Evolutionary conservation across 1,140 invertebrate genomes (phyloP).

Genomic region (Heliconius himera): DNA sequence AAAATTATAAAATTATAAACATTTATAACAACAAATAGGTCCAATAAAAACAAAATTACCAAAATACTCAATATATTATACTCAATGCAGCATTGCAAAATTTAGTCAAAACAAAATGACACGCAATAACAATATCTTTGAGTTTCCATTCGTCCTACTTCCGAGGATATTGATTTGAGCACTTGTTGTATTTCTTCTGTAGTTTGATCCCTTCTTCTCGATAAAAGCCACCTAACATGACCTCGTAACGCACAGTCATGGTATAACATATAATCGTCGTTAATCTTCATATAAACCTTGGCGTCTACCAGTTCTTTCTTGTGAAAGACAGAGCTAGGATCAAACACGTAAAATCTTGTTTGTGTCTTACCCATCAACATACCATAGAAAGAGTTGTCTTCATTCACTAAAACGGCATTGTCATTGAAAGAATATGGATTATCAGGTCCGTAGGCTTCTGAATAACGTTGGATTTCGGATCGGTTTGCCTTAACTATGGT

Average conservation of each 20-base stretch:
- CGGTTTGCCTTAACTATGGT: constrained; percentile 15
- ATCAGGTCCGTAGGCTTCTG: constrained; percentile 7
- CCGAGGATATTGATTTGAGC: constrained; percentile 15
- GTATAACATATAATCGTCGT: constrained; percentile 32
- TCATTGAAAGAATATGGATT: constrained; percentile 31
- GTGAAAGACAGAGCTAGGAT: constrained; percentile 23
- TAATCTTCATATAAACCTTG: constrained; percentile 29
- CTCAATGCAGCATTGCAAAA: too few species aligned
- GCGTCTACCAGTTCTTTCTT: neutral
- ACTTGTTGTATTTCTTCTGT: constrained; percentile 21
- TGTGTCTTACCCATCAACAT: constrained; percentile 26
- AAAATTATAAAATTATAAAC: too few species aligned
- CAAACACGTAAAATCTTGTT: constrained; percentile 25
- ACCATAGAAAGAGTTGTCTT: neutral
- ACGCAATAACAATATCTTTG: constrained; percentile 26
- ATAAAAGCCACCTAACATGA: constrained; percentile 21
- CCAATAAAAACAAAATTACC: too few species aligned
- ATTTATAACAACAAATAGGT: too few species aligned
- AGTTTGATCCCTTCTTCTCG: constrained; percentile 22
- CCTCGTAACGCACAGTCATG: constrained; percentile 21
- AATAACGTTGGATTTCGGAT: constrained; percentile 23
- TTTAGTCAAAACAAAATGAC: neutral
- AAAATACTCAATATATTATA: too few species aligned
- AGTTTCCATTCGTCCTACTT: constrained; percentile 25
- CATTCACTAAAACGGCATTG: constrained; percentile 22